phyloP scores from a whole-genome alignment of 2,797 vertebrate genomes.

The Protosalanx chinensis region DNA sequence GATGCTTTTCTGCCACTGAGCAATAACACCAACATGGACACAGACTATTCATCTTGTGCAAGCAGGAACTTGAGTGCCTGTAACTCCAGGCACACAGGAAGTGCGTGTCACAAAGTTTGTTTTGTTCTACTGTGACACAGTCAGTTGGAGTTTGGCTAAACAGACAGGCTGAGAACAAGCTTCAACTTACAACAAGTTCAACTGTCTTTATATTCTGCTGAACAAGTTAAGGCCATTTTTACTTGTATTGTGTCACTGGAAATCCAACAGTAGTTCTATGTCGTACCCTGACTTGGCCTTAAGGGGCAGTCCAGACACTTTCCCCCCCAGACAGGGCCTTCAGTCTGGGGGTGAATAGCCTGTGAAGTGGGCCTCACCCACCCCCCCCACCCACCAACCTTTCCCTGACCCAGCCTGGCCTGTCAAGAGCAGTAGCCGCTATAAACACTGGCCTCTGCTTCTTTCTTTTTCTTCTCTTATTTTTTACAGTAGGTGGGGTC shows the following conservation, averaged over 20 bases:
- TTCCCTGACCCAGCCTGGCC: slow-evolving; percentile 45
- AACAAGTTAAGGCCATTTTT: not conserved
- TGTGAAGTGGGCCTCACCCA: slow-evolving; percentile 29
- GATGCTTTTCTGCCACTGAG: slow-evolving; percentile 64
- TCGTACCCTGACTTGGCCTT: slow-evolving; percentile 40
- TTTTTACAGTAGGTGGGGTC: slow-evolving; percentile 75
- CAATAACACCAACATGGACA: slow-evolving; percentile 52
- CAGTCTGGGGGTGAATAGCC: not conserved
- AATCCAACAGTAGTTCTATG: slow-evolving; percentile 2
- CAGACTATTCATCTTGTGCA: slow-evolving; percentile 53
- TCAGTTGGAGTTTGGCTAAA: not conserved
- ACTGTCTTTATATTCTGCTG: not conserved
- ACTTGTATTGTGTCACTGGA: too few relatives aligned
- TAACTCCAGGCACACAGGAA: slow-evolving; percentile 60
- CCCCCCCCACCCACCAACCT: slow-evolving; percentile 14
- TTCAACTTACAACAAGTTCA: slow-evolving; percentile 7
- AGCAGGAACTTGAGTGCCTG: slow-evolving; percentile 59
- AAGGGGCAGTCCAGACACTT: slow-evolving; percentile 54
- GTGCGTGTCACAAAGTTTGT: slow-evolving; percentile 56
- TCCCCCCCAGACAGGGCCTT: slow-evolving; percentile 35
- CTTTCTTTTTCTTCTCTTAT: slow-evolving; percentile 57
- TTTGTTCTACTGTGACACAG: slow-evolving; percentile 53
- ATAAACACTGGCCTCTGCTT: slow-evolving; percentile 67
- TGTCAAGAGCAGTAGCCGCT: slow-evolving; percentile 53
- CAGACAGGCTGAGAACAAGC: slow-evolving; percentile 24